Evolutionary conservation across 2,797 vertebrate genomes (phyloP).

Genomic region (Heterohyrax brucei): DNA sequence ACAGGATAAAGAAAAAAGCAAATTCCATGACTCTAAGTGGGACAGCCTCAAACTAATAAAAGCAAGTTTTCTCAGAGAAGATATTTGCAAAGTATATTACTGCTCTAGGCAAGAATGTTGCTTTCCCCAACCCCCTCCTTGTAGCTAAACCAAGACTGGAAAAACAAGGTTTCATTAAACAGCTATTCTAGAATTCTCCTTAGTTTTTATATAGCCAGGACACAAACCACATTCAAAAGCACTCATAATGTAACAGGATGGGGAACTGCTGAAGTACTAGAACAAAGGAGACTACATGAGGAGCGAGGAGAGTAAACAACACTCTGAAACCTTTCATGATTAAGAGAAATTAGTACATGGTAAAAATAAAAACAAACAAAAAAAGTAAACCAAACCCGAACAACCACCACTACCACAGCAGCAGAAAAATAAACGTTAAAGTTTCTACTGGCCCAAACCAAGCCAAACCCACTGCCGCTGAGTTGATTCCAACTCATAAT

Average conservation of each 20-base stretch:
- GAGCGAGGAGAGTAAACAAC: background rate
- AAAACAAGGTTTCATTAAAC: conserved; percentile 73
- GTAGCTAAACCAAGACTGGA: conserved; percentile 53
- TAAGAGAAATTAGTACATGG: conserved; percentile 19
- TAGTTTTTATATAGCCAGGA: conserved; percentile 12
- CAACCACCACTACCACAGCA: background rate
- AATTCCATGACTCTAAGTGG: conserved; percentile 36
- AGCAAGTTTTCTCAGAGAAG: conserved; percentile 51
- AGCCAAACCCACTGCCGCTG: too few species aligned
- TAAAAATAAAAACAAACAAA: background rate
- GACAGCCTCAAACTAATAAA: conserved; percentile 57
- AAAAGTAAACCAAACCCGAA: background rate
- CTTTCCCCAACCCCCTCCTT: background rate
- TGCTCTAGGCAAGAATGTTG: conserved; percentile 60
- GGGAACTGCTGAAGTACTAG: background rate
- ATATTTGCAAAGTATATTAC: conserved; percentile 55
- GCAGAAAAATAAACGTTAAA: background rate
- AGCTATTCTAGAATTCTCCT: conserved; percentile 65
- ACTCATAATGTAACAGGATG: background rate
- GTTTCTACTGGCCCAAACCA: background rate
- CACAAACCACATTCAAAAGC: conserved; percentile 58
- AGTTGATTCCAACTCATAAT: too few species aligned
- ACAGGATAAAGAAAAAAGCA: background rate
- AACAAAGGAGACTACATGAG: background rate
- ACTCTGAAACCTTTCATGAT: background rate